Conservation (phyloP, 2,888 invertebrate species). For the Digitonthophagus gazella region DNA sequence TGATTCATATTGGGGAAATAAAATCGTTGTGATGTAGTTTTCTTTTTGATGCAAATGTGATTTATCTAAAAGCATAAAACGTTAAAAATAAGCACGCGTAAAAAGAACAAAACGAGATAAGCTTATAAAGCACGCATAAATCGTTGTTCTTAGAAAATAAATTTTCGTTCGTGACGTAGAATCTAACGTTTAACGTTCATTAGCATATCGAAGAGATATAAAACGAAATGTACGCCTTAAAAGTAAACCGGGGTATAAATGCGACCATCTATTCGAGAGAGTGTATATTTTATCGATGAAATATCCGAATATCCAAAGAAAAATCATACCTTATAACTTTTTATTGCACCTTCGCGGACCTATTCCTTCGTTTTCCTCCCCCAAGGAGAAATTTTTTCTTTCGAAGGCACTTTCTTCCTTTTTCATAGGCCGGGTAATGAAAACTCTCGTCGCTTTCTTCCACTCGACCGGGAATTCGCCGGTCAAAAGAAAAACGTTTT, state of each 20-base stretch:
- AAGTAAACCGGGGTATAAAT: not conserved
- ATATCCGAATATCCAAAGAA: not conserved
- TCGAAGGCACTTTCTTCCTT: not conserved
- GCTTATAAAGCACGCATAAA: not conserved
- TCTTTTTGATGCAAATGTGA: not conserved
- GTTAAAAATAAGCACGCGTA: not conserved
- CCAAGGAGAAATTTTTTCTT: not conserved
- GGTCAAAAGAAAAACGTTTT: conserved; percentile 10
- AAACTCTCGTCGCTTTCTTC: not conserved
- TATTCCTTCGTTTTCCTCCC: not conserved
- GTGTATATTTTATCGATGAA: not conserved
- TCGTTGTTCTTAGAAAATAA: not conserved
- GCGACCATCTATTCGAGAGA: not conserved
- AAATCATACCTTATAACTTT: not conserved
- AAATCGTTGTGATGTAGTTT: no score
- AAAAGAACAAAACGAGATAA: not conserved
- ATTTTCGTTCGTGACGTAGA: not conserved
- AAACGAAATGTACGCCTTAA: not conserved
- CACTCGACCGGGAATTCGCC: not conserved
- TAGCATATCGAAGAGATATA: not conserved
- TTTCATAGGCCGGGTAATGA: not conserved
- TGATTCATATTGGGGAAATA: no score
- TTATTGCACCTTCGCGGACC: not conserved
- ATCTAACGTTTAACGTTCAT: not conserved
- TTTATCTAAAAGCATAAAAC: not conserved